These are phyloP conservation scores for Xylocampa areola DNA, from an alignment of 2,888 invertebrate species.

Conservation along the genomic window DNA sequence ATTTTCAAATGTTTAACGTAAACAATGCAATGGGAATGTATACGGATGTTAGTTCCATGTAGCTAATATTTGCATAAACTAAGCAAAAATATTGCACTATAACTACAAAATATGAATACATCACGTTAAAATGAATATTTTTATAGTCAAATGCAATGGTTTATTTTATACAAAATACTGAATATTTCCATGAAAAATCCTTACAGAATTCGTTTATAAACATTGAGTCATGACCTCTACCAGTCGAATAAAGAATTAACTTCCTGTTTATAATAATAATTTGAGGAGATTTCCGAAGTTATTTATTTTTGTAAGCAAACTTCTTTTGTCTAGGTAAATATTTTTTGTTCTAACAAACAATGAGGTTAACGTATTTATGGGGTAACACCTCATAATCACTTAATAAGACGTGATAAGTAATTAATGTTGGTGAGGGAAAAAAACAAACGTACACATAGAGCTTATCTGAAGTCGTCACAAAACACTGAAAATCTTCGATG, in stretches of 20 bases:
- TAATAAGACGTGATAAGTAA: background rate
- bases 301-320: conserved; percentile 6
- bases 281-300: background rate
- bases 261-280: conserved; percentile 9
- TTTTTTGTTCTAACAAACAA: conserved; percentile 8
- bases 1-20: background rate
- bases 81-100: background rate
- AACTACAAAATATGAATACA: background rate
- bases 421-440: background rate
- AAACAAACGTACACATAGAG: background rate
- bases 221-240: conserved; percentile 10
- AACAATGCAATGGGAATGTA: conserved; percentile 18
- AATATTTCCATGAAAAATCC: conserved; percentile 2
- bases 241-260: conserved; percentile 1
- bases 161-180: background rate
- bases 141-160: background rate
- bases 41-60: conserved; percentile 1
- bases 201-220: conserved; percentile 6
- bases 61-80: background rate
- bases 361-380: conserved; percentile 1
- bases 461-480: too few species aligned
- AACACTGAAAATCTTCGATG: background rate
- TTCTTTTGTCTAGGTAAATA: background rate
- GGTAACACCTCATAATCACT: conserved; percentile 6
- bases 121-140: background rate